A percentile compares a stretch with the other conserved stretches of the same genome.
These are phyloP conservation scores for Ptychadena robeensis DNA, from an alignment of 2,797 vertebrate genomes.

Conservation along the genomic window DNA sequence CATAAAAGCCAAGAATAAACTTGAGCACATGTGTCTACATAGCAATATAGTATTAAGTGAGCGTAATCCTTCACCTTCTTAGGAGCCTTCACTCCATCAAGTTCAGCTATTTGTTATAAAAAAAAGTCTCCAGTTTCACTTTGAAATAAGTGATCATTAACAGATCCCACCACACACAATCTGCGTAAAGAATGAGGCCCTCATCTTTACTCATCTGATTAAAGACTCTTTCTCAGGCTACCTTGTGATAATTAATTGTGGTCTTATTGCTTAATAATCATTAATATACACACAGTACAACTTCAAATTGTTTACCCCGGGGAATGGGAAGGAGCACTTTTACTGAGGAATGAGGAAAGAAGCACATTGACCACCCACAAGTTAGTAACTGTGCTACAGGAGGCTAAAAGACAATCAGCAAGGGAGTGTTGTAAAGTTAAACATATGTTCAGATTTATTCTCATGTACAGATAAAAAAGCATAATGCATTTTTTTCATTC, in stretches of 20 bases:
- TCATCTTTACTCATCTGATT: constrained; percentile 34
- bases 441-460: constrained; percentile 74
- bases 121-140: constrained; percentile 27
- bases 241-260: constrained; percentile 41
- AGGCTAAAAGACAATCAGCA: constrained; percentile 56
- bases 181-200: constrained; percentile 25
- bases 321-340: constrained; percentile 9
- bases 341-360: constrained; percentile 62
- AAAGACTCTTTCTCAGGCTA: constrained; percentile 45
- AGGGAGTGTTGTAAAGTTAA: constrained; percentile 62
- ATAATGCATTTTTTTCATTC: constrained; percentile 18
- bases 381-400: constrained; percentile 62
- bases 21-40: constrained; percentile 17
- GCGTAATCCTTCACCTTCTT: constrained; percentile 39
- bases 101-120: constrained; percentile 37
- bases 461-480: constrained; percentile 64
- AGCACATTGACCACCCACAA: constrained; percentile 73
- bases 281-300: constrained; percentile 65
- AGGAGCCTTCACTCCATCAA: constrained; percentile 45
- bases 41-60: constrained; percentile 26
- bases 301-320: constrained; percentile 48
- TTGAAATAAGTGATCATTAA: constrained; percentile 43
- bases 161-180: constrained; percentile 32
- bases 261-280: constrained; percentile 35
- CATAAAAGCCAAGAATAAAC: constrained; percentile 20